Conservation (phyloP, 1,140 invertebrate genomes). For the Epicauta chinensis region DNA sequence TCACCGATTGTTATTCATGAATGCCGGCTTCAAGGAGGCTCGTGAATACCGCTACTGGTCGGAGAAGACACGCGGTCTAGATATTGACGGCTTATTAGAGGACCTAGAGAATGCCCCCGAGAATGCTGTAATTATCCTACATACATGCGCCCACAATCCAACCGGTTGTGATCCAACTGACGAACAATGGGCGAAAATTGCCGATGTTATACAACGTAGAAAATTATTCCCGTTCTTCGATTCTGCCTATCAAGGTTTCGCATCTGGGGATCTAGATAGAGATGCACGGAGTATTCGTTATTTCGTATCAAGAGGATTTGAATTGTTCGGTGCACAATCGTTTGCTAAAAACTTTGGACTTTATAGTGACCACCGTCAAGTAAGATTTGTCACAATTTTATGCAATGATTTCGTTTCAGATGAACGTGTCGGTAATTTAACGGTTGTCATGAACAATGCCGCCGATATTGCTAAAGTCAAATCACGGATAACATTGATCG, state of each 20-base stretch:
- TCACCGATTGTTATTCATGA: constrained; percentile 82
- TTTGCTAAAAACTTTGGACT: constrained; percentile 99
- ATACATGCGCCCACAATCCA: constrained; percentile 99
- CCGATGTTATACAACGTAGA: constrained; percentile 69
- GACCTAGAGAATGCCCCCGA: constrained; percentile 67
- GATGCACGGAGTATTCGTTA: constrained; percentile 87
- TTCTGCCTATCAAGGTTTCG: constrained; percentile 99
- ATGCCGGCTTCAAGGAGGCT: constrained; percentile 79
- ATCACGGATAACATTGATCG: constrained; percentile 85
- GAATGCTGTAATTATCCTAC: constrained; percentile 85
- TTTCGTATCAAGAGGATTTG: constrained; percentile 79
- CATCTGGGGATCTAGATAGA: constrained; percentile 76
- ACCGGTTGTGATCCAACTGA: constrained; percentile 93
- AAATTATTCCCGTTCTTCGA: constrained; percentile 98
- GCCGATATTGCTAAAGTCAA: constrained; percentile 56
- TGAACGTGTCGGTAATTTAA: constrained; percentile 89
- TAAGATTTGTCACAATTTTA: constrained; percentile 2
- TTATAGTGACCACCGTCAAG: constrained; percentile 69
- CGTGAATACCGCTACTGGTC: constrained; percentile 93
- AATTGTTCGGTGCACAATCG: constrained; percentile 90
- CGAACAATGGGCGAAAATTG: constrained; percentile 86
- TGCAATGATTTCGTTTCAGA: constrained; percentile 48
- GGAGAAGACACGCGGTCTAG: constrained; percentile 62
- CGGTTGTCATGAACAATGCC: constrained; percentile 65
- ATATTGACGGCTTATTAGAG: constrained; percentile 78